phyloP scores from a whole-genome alignment of 2,888 invertebrate species.

The Chelonus formosanus region DNA sequence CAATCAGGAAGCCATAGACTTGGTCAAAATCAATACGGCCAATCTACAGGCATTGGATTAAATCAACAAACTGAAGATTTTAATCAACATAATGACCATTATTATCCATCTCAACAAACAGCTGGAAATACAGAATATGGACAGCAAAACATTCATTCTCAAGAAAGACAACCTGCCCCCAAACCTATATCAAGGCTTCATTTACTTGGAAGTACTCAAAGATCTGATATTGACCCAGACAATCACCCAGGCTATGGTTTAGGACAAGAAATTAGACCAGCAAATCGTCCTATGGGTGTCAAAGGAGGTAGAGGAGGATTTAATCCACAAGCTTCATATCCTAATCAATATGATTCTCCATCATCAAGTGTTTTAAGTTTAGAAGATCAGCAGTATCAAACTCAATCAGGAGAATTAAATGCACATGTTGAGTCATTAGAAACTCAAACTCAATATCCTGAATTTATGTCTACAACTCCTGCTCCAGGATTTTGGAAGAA shows the following conservation, averaged over 20 bases:
- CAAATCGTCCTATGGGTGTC: conserved; percentile 21
- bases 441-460: conserved; percentile 31
- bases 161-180: conserved; percentile 45
- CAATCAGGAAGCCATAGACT: conserved; percentile 37
- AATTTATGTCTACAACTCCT: conserved; percentile 50
- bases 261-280: neutral
- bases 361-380: conserved; percentile 21
- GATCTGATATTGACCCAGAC: conserved; percentile 14
- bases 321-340: neutral
- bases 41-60: conserved; percentile 37
- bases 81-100: conserved; percentile 30
- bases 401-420: neutral
- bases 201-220: conserved; percentile 6
- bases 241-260: conserved; percentile 6
- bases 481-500: conserved; percentile 70
- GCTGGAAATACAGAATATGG: conserved; percentile 31
- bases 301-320: conserved; percentile 18
- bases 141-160: conserved; percentile 28
- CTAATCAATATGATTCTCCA: conserved; percentile 16
- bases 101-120: conserved; percentile 40
- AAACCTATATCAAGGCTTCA: conserved; percentile 44
- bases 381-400: conserved; percentile 26
- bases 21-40: conserved; percentile 39
- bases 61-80: conserved; percentile 39
- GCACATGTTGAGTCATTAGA: conserved; percentile 1